phyloP scores from a whole-genome alignment of 2,888 invertebrate species.

The Cecidostiba fungosa region DNA sequence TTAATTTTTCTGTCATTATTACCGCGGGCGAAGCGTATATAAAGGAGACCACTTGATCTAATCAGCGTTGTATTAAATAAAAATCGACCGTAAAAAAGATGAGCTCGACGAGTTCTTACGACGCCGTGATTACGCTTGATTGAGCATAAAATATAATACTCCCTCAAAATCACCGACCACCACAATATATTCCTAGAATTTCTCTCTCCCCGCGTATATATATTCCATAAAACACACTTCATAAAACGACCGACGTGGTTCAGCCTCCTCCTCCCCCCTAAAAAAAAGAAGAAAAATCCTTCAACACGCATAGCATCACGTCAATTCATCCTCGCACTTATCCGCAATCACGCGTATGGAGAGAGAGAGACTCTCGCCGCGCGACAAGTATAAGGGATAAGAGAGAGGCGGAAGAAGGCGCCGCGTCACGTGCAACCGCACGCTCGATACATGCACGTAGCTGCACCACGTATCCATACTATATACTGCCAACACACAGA shows the following conservation, averaged over 20 bases:
- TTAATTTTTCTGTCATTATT: neutral
- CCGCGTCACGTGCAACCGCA: conserved; percentile 16
- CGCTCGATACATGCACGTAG: conserved; percentile 11
- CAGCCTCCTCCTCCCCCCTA: neutral
- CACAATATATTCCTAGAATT: too few relatives aligned
- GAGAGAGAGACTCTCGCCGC: neutral
- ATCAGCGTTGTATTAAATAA: neutral
- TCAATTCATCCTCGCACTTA: conserved; percentile 6
- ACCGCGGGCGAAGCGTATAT: neutral
- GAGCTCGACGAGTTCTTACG: neutral
- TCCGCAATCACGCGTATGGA: neutral
- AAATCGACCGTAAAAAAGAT: neutral
- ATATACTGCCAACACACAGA: conserved; percentile 32
- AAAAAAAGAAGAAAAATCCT: neutral
- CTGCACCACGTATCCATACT: conserved; percentile 10
- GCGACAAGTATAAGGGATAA: conserved; percentile 9
- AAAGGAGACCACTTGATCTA: neutral
- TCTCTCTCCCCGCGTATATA: neutral
- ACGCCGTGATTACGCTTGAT: neutral
- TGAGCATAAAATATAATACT: neutral
- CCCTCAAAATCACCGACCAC: too few relatives aligned
- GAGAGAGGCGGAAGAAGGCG: conserved; percentile 15
- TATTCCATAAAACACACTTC: neutral
- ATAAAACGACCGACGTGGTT: neutral
- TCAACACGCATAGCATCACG: conserved; percentile 16